Conservation (phyloP, 2,797 vertebrate genomes). For the Sebastiscus albofasciatus region DNA sequence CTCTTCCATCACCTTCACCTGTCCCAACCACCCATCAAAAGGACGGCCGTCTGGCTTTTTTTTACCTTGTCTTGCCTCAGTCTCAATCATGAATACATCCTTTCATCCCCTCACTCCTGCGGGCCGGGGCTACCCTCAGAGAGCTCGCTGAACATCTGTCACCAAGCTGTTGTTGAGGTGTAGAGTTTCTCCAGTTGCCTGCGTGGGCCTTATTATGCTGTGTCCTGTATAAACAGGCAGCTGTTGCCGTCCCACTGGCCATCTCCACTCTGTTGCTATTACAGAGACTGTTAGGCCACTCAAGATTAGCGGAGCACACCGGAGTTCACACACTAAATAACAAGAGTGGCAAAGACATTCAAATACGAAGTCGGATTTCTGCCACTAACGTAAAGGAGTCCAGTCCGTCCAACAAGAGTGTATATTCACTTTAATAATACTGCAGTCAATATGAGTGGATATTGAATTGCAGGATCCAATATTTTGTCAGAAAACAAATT, state of each 20-base stretch:
- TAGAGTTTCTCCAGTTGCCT: slow-evolving; percentile 60
- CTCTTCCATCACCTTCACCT: slow-evolving; percentile 10
- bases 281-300: slow-evolving; percentile 43
- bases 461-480: too few relatives aligned
- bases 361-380: slow-evolving; percentile 26
- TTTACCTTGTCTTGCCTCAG: slow-evolving; percentile 6
- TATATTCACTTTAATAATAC: not conserved
- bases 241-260: slow-evolving; percentile 57
- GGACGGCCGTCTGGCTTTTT: not conserved
- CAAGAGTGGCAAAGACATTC: slow-evolving; percentile 11
- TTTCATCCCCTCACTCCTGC: slow-evolving; percentile 13
- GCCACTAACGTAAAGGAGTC: slow-evolving; percentile 12
- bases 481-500: too few relatives aligned
- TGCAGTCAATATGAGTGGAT: too few relatives aligned
- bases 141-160: slow-evolving; percentile 79
- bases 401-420: not conserved
- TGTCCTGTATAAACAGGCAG: slow-evolving; percentile 75
- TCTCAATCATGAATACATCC: slow-evolving; percentile 17
- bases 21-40: not conserved
- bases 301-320: slow-evolving; percentile 42
- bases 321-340: slow-evolving; percentile 39
- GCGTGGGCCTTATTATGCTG: slow-evolving; percentile 66
- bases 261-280: slow-evolving; percentile 40
- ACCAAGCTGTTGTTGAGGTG: slow-evolving; percentile 83
- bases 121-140: slow-evolving; percentile 66